Conservation (phyloP, 2,113 vertebrate genomes). For the Corydoras sp. region DNA sequence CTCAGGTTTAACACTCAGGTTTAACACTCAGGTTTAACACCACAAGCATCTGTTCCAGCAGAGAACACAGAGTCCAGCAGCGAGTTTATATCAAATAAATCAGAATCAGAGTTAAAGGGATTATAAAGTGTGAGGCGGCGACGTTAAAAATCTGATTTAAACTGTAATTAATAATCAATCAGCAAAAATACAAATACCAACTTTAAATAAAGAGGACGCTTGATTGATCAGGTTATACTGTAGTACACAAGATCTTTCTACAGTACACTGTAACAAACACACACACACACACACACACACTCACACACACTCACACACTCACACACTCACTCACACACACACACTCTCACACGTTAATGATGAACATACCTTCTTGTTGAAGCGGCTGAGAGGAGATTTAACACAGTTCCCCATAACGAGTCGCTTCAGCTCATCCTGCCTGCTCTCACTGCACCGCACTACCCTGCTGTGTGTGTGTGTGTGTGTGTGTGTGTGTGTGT, state of each 20-base stretch:
- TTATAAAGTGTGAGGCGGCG: too few species aligned
- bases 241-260: constrained; percentile 1
- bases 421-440: constrained; percentile 51
- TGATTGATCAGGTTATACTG: too few species aligned
- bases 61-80: too few species aligned
- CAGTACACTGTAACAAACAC: constrained; percentile 1
- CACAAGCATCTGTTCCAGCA: too few species aligned
- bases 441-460: constrained; percentile 29
- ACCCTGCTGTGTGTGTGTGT: constrained; percentile 44
- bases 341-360: constrained; percentile 26
- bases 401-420: constrained; percentile 95
- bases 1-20: too few species aligned
- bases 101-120: too few species aligned
- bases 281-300: constrained; percentile 9
- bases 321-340: constrained; percentile 15
- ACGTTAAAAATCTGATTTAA: too few species aligned
- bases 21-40: too few species aligned
- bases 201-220: too few species aligned
- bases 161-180: too few species aligned
- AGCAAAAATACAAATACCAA: too few species aligned
- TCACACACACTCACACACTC: constrained; percentile 16
- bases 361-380: constrained; percentile 93
- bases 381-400: constrained; percentile 89
- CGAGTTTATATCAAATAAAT: too few species aligned
- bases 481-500: constrained; percentile 51